Base-by-base conservation (phyloP, 2,797 vertebrate species). In the Chelon auratus region DNA sequence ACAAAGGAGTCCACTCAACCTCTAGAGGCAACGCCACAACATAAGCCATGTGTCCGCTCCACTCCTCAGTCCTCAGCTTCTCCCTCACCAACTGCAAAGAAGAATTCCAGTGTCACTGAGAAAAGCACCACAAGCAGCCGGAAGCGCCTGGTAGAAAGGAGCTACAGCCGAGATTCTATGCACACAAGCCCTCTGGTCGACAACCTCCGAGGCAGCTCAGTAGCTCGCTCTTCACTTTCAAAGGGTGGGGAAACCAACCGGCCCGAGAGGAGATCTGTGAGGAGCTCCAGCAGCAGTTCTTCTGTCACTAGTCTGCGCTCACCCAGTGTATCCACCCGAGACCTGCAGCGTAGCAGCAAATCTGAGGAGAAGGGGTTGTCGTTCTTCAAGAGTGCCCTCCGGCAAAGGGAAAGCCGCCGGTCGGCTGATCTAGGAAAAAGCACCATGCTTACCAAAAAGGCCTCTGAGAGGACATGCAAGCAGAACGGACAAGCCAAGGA, bases 361-460 rank as follows among this genome's bases (percentile, higher is more conserved):
- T 96, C 96, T 0, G 98, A 99, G 62, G 97, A 99, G 50, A 99
- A 98, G 62, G 98, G 97, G 0, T 85, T 99, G 83, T 99, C 97
- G 3, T 99, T 99, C 90, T 97, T 99, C 84, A 97, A 96, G 82
- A 97, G 95, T 0, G 97, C 98, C 65, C 93, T 99, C 55, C 93
- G 98, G 62, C 97, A 99, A 90, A 96, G 97, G 86, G 98, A 99
- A 81, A 97, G 94, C 1, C 95, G 98, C 51, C 91, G 97, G 68
- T 99, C 98, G 0, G 96, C 98, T 0, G 98, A 99, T 80, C 92
- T 99, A 75, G 97, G 97, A 3, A 99, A 97, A 89, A 97, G 96
- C 37, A 86, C 93, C 0, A 76, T 98, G 91, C 95, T 99, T 0
- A 86, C 93, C 0, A 99, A 96, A 88, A 98, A 96, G 92, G 58